Evolutionary conservation across 1,140 invertebrate genomes (phyloP), one percentile per base, ranked within the genome.

Genomic region (Latrodectus geometricus): DNA sequence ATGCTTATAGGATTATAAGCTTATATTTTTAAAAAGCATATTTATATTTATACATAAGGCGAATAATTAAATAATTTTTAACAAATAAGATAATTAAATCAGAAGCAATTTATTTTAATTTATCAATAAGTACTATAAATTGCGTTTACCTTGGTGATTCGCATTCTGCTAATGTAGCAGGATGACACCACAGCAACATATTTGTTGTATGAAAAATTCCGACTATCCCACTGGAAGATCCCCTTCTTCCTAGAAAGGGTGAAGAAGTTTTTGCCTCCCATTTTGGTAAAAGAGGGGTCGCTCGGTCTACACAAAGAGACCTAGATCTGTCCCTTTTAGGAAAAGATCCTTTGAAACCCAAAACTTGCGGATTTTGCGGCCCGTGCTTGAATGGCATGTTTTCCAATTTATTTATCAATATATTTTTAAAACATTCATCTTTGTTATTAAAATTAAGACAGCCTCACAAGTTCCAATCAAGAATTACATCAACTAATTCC

Each of bases 291-390:
- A 89, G 50, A 52, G 89, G 88, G 48, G 89, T 88, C 23, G 83
- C 86, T 35, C 89, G 81, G 17, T 89, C 89, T 12, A 90, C 89
- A 66, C 88, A 90, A 14, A 90, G 85, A n/a, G 89, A 90, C 68
- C 89, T 84, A 9, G 89, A 90, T n/a, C 89, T 86, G 70, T 90
- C 89, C 52, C 89, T 77, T 61, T 89, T 89, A 5, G 89, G 89
- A 11, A 69, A 54, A 21, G 68, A 21, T 12, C 77, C 56, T 23
- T 87, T 87, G 56, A 80, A 73, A 9, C 56, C 14, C 0, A 68
- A 73, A 5, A 80, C 48, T 0, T 75, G 76, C 0, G 74, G 83
- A 78, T 86, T 86, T 11, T 73, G 83, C 14, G 77, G 83, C 0
- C 85, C 85, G 65, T 80, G 77, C 35, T 87, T 87, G 14, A 87